phyloP scores from a whole-genome alignment of 23 tunicate species.

The Pegea sp. region DNA sequence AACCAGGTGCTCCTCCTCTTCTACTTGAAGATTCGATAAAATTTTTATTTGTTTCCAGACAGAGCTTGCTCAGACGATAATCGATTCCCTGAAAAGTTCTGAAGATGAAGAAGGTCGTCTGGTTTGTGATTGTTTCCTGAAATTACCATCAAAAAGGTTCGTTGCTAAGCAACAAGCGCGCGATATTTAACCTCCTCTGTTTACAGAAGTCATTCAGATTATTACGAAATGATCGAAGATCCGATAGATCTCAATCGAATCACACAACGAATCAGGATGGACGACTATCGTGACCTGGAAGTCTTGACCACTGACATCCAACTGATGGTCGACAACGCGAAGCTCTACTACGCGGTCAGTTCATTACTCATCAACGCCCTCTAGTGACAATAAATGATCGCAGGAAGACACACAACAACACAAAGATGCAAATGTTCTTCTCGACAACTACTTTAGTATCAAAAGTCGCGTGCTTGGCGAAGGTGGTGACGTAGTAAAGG shows the following conservation, averaged over 20 bases:
- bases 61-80: constrained; percentile 40
- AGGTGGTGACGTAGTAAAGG: constrained; percentile 1
- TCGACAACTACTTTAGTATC: constrained; percentile 44
- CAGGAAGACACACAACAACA: constrained; percentile 47
- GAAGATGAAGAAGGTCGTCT: constrained; percentile 32
- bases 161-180: neutral
- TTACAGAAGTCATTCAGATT: constrained; percentile 57
- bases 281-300: constrained; percentile 85
- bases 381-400: neutral
- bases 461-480: constrained; percentile 26
- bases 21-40: too few species aligned
- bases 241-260: constrained; percentile 76
- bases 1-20: too few species aligned
- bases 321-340: constrained; percentile 85
- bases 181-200: neutral
- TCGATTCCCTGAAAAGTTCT: constrained; percentile 24
- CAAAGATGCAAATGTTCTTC: constrained; percentile 38
- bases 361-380: neutral
- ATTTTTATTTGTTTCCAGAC: constrained; percentile 10
- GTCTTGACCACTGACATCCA: constrained; percentile 62
- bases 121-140: constrained; percentile 24
- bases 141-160: constrained; percentile 70
- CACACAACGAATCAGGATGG: constrained; percentile 41
- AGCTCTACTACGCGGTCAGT: constrained; percentile 57
- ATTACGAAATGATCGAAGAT: constrained; percentile 59